phyloP scores from a whole-genome alignment of 2,888 invertebrate species.

The Clitarchus hookeri region DNA sequence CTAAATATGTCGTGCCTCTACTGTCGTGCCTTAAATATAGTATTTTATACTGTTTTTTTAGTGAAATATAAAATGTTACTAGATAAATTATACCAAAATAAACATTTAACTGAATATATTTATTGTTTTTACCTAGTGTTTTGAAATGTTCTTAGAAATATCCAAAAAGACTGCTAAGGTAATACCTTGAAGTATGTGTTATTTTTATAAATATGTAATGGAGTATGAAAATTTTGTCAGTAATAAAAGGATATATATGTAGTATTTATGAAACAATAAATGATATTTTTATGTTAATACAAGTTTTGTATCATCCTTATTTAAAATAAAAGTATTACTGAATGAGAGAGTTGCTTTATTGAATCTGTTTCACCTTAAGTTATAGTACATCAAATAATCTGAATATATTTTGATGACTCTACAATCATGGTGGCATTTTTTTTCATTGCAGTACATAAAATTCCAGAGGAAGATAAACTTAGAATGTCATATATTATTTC shows the following conservation, averaged over 20 bases:
- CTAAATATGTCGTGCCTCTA: not conserved
- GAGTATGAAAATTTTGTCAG: not conserved
- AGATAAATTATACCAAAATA: not conserved
- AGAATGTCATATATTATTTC: too few relatives aligned
- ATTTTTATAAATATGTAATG: not conserved
- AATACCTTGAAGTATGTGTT: not conserved
- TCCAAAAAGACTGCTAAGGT: not conserved
- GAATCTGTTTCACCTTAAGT: too few relatives aligned
- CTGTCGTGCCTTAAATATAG: not conserved
- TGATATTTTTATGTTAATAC: not conserved
- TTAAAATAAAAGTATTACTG: not conserved
- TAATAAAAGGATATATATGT: not conserved
- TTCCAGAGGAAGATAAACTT: too few relatives aligned
- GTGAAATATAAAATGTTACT: not conserved
- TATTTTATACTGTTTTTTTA: not conserved
- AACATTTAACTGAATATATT: not conserved
- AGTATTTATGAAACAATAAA: not conserved
- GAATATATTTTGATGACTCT: too few relatives aligned
- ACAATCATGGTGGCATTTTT: too few relatives aligned
- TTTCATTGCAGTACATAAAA: too few relatives aligned
- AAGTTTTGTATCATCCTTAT: not conserved
- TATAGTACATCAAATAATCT: too few relatives aligned
- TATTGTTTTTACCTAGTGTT: not conserved
- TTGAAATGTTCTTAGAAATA: not conserved
- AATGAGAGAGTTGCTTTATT: too few relatives aligned